Base-by-base conservation (phyloP, 2,797 vertebrate genomes). In the Lophius americanus region DNA sequence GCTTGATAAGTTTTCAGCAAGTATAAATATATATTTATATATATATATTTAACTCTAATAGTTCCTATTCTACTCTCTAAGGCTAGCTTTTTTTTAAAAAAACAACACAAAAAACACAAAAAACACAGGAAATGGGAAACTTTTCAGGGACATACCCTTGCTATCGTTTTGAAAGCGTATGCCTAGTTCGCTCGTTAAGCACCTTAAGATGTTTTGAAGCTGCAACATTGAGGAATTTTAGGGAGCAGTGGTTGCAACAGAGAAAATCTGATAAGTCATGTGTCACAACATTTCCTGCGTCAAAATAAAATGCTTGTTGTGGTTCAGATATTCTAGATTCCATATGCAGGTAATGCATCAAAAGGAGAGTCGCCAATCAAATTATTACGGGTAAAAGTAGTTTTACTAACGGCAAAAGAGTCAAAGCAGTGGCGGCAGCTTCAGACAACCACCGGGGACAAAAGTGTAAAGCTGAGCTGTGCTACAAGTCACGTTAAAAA, bases 331-430 rank as follows among this genome's bases (percentile, higher is more conserved):
- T 36, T 14, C 8, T 38, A 60, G 79, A 76, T 52, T 75, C 67
- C 52, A 54, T 14, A n/a, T 58, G 43, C 64, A 84, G 64, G 67
- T 48, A 67, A 42, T 59, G 67, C 63, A 70, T 84, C 74, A 72
- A 52, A 72, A 78, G 76, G 76, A 84, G 75, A 79, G 75, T 48
- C 59, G 14, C 41, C 72, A 63, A 75, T 78, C 57, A 73, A 78
- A 63, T 60, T 65, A 82, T 65, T 13, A 37, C 57, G 2, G 23
- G 23, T 23, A 23, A 23, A 23, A 23, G 23, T 23, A 23, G 23
- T 23, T 23, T 23, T 23, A 23, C 68, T 51, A 69, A 70, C 78
- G 71, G 79, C 65, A 70, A 81, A 56, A 5, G 61, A 73, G 64
- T 53, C 51, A 63, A 7, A 11, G 42, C 10, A 9, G 58, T 50